Evolutionary conservation across 1,140 invertebrate genomes (phyloP), one percentile per base, ranked within the genome.

Genomic region (Drosophila punjabiensis): DNA sequence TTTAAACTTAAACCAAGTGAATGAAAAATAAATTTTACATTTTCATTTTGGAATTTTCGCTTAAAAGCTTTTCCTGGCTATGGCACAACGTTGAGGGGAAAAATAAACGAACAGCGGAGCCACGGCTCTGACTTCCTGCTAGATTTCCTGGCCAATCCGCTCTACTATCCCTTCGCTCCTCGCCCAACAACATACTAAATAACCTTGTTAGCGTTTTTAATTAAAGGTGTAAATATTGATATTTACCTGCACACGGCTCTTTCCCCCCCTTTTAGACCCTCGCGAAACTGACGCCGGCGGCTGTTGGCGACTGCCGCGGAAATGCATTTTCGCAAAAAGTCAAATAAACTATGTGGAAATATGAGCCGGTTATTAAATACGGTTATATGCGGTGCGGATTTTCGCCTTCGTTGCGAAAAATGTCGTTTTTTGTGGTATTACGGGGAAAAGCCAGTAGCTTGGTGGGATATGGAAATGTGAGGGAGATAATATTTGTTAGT

Each of bases 181-280:
- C 55, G 30, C 6, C 28, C 43, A 65, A 58, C 47, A 76, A 73
- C 66, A 61, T 53, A 85, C 82, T 92, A 89, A 92, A 92, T 92
- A 92, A 92, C 89, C 85, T 83, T 92, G 89, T 92, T 92, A 92
- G 89, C 80, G 89, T 85, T 92, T 92, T 92, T 92, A 92, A 92
- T 92, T 92, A 92, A 92, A 92, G 89, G 84, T 92, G 89, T 89
- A 92, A 92, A 89, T 92, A 92, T 92, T 90, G 89, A 92, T 86
- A 92, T 89, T 90, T 90, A 89, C 84, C 50, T 58, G 58, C 69
- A 56, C 35, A 63, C 59, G 30, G 53, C 62, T 60, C 14, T 16
- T 16, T 45, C 55, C 37, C 13, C n/a, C n/a, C n/a, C n/a, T n/a
- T n/a, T n/a, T n/a, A n/a, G n/a, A n/a, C n/a, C n/a, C 37, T 47